Percentiles rank a stretch among this genome's conserved stretches.
Evolutionary conservation across 2,113 vertebrate genomes (phyloP).

Genomic region (Dromaius novaehollandiae): DNA sequence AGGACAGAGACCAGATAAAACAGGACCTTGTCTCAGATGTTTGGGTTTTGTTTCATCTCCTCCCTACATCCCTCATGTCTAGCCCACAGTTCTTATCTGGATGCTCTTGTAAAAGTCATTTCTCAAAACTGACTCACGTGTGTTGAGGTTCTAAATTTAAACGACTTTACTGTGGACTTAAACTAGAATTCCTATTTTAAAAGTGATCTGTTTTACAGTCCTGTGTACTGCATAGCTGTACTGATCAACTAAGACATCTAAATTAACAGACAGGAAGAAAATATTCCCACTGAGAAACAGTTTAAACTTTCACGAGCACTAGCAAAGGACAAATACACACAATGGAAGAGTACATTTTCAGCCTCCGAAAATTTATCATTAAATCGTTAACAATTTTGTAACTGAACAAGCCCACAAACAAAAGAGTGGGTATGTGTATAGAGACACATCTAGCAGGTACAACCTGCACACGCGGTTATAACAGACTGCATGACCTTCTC

Average conservation of each 20-base stretch:
- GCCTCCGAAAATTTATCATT: neutral
- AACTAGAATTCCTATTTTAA: neutral
- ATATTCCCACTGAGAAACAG: neutral
- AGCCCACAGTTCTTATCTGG: neutral
- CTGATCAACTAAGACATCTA: neutral
- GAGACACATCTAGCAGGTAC: neutral
- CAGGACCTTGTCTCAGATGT: neutral
- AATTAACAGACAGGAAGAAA: neutral
- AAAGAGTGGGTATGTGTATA: rapidly evolving
- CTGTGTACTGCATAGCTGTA: neutral
- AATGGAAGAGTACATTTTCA: neutral
- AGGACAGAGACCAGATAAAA: neutral
- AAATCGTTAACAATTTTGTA: neutral
- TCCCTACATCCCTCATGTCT: neutral
- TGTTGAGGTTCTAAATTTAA: neutral
- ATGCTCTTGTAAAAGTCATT: neutral
- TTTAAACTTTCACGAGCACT: neutral
- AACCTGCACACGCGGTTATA: rapidly evolving
- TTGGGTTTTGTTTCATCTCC: neutral
- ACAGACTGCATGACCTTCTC: neutral
- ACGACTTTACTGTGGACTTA: neutral
- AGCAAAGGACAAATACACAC: neutral
- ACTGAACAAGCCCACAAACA: neutral
- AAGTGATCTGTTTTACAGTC: neutral
- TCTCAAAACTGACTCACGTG: neutral